These are phyloP conservation scores for Daboia siamensis DNA, from an alignment of 2,113 vertebrate genomes.

Conservation along the genomic window DNA sequence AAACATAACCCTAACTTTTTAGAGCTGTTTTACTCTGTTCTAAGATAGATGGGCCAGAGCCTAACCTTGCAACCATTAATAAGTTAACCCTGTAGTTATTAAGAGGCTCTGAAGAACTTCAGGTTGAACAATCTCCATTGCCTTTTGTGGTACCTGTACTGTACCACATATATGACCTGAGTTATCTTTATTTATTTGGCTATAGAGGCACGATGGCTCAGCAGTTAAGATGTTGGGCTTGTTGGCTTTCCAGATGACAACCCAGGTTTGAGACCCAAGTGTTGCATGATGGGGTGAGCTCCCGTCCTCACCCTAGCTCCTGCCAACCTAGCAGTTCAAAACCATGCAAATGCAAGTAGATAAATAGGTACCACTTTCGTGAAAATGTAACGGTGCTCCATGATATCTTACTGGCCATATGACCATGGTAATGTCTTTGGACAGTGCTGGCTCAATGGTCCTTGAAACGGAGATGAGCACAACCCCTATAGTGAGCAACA, in stretches of 20 bases:
- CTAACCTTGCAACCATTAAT: background rate
- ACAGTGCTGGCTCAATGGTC: background rate
- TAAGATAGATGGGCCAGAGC: background rate
- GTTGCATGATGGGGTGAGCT: too few species aligned
- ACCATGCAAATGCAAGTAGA: background rate
- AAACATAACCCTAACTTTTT: background rate
- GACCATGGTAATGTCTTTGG: background rate
- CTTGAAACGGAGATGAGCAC: background rate
- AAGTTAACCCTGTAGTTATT: background rate
- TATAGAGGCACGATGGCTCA: background rate
- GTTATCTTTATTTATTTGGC: background rate
- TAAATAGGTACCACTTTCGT: background rate
- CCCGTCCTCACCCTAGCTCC: background rate
- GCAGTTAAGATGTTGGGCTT: background rate
- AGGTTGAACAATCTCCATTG: background rate
- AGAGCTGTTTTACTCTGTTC: background rate
- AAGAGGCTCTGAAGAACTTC: background rate
- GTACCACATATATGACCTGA: background rate
- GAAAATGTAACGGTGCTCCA: background rate
- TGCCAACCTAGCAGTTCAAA: background rate
- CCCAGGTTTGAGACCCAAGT: too few species aligned
- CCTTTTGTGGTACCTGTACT: background rate
- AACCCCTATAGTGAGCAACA: too few species aligned
- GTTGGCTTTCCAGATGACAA: too few species aligned
- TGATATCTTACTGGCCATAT: background rate